Percentiles rank a stretch among this genome's conserved stretches.
phyloP scores from a whole-genome alignment of 1,140 invertebrate species.

The Bombus affinis region DNA sequence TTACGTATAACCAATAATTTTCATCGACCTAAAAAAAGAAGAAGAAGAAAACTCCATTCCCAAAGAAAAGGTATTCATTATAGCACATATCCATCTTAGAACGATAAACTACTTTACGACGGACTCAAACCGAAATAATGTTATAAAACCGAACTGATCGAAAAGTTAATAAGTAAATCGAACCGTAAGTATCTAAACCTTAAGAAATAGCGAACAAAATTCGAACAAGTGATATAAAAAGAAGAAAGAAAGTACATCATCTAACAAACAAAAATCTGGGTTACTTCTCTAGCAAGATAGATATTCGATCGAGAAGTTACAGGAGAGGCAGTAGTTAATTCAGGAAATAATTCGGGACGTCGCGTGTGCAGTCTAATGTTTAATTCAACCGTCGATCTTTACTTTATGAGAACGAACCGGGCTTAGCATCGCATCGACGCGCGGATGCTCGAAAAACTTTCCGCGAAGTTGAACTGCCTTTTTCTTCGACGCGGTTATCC shows the following conservation, averaged over 20 bases:
- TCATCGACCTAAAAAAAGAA: background rate
- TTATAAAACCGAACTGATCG: background rate
- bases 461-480: slow-evolving; percentile 61
- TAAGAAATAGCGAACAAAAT: background rate
- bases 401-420: slow-evolving; percentile 65
- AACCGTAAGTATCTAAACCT: background rate
- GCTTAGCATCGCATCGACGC: slow-evolving; percentile 52
- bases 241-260: background rate
- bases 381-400: slow-evolving; percentile 66
- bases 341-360: slow-evolving; percentile 32
- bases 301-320: background rate
- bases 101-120: too few relatives aligned
- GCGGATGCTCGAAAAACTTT: slow-evolving; percentile 64
- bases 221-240: background rate
- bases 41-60: too few relatives aligned
- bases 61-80: too few relatives aligned
- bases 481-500: slow-evolving; percentile 64
- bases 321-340: slow-evolving; percentile 14
- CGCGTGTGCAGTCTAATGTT: slow-evolving; percentile 59
- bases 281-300: background rate
- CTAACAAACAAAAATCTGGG: background rate
- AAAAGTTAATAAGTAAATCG: background rate
- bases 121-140: background rate
- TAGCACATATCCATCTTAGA: too few relatives aligned
- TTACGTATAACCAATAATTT: background rate